These are phyloP conservation scores for Sceloporus tristichus DNA, from an alignment of 2,113 vertebrate genomes.

Conservation along the genomic window DNA sequence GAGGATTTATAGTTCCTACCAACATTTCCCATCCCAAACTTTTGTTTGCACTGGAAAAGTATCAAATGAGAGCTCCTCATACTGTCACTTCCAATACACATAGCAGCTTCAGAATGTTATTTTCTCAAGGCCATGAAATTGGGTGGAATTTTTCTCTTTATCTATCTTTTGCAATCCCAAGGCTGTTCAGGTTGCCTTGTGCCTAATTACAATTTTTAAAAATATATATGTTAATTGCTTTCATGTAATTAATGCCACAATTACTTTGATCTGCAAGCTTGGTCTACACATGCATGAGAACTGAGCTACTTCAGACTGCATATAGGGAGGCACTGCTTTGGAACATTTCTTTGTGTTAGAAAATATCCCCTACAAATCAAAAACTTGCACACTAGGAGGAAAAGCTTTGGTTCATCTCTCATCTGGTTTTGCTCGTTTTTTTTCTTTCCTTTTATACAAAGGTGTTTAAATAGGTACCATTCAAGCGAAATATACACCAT, in stretches of 20 bases:
- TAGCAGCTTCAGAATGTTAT: not conserved
- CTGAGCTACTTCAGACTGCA: not conserved
- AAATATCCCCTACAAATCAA: not conserved
- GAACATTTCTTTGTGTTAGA: not conserved
- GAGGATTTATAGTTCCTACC: not conserved
- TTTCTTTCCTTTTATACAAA: not conserved
- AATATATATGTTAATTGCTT: not conserved
- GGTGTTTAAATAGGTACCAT: not conserved
- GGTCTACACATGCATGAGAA: not conserved
- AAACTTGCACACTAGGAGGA: not conserved
- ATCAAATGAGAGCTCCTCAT: not conserved
- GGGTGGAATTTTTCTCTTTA: too few relatives aligned
- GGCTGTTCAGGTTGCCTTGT: not conserved
- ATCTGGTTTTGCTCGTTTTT: not conserved
- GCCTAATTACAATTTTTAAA: not conserved
- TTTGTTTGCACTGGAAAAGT: not conserved
- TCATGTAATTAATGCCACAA: not conserved
- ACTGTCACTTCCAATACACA: not conserved
- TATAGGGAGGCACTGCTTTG: too few relatives aligned
- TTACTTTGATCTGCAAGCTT: not conserved
- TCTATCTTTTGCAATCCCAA: not conserved
- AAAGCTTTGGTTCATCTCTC: not conserved
- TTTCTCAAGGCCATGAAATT: not conserved
- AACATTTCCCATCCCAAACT: not conserved
- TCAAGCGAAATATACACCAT: not conserved